These are phyloP conservation scores for Helicoverpa assulta DNA, from an alignment of 2,888 invertebrate genomes.

Conservation along the genomic window DNA sequence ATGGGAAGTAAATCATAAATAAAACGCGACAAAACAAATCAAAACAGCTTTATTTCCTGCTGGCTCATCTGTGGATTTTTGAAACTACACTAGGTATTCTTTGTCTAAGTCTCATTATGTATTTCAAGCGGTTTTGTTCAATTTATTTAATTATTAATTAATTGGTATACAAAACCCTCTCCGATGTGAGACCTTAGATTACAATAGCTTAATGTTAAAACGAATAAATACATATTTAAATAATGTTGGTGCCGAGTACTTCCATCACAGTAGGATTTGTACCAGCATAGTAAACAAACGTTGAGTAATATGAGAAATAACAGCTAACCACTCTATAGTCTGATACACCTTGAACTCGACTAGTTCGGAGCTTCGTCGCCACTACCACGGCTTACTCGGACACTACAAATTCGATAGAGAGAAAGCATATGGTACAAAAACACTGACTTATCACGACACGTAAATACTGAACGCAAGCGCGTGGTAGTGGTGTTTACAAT, in stretches of 20 bases:
- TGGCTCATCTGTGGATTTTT: conserved; percentile 84
- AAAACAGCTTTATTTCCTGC: conserved; percentile 89
- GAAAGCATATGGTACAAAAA: conserved; percentile 66
- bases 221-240: conserved; percentile 67
- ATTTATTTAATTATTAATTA: conserved; percentile 58
- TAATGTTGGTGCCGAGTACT: conserved; percentile 67
- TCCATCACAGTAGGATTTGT: conserved; percentile 65
- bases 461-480: conserved; percentile 61
- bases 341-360: conserved; percentile 58
- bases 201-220: conserved; percentile 67
- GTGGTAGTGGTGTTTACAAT: conserved; percentile 61
- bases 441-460: conserved; percentile 55
- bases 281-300: conserved; percentile 64
- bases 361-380: conserved; percentile 57
- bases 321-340: conserved; percentile 57
- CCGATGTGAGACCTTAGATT: conserved; percentile 69
- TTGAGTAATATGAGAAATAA: conserved; percentile 67
- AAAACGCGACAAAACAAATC: conserved; percentile 84
- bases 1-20: conserved; percentile 55
- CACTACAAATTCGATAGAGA: conserved; percentile 62
- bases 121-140: conserved; percentile 64
- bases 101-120: conserved; percentile 69
- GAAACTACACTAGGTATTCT: conserved; percentile 77
- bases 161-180: conserved; percentile 68
- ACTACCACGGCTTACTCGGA: conserved; percentile 65